phyloP scores from a whole-genome alignment of 1,140 invertebrate species.

The Whitmania pigra region DNA sequence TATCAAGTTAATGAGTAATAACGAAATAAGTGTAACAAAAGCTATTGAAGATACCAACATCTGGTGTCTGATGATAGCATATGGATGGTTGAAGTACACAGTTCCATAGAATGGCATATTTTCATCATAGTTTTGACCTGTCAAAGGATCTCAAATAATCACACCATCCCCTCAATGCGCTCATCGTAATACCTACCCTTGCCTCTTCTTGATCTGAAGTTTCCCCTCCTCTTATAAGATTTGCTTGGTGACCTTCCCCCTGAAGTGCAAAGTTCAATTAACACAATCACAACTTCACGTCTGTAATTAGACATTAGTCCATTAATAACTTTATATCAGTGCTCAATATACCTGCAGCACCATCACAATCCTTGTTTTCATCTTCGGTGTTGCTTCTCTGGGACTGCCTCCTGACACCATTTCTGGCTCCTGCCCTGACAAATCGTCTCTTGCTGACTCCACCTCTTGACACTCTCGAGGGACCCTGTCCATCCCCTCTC shows the following conservation, averaged over 20 bases:
- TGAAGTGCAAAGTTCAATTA: too few species aligned
- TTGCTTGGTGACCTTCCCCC: too few species aligned
- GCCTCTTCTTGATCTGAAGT: too few species aligned
- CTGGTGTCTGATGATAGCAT: not conserved
- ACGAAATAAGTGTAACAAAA: too few species aligned
- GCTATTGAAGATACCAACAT: not conserved
- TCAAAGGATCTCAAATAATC: not conserved
- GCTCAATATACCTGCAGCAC: not conserved
- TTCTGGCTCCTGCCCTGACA: conserved; percentile 32
- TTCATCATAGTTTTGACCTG: not conserved
- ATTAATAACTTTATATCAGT: too few species aligned
- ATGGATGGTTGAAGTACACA: conserved; percentile 3
- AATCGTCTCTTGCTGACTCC: not conserved
- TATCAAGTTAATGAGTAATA: too few species aligned
- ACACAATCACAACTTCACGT: too few species aligned
- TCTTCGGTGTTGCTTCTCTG: conserved; percentile 22
- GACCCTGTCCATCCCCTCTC: conserved; percentile 34
- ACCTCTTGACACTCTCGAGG: not conserved
- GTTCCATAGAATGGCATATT: not conserved
- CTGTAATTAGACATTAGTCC: too few species aligned
- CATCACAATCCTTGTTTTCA: not conserved
- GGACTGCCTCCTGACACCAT: conserved; percentile 29
- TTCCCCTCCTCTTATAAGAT: too few species aligned
- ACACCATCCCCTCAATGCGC: not conserved
- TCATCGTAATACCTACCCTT: not conserved